phyloP scores from a whole-genome alignment of 2,888 invertebrate species.

The Dendrolimus houi region DNA sequence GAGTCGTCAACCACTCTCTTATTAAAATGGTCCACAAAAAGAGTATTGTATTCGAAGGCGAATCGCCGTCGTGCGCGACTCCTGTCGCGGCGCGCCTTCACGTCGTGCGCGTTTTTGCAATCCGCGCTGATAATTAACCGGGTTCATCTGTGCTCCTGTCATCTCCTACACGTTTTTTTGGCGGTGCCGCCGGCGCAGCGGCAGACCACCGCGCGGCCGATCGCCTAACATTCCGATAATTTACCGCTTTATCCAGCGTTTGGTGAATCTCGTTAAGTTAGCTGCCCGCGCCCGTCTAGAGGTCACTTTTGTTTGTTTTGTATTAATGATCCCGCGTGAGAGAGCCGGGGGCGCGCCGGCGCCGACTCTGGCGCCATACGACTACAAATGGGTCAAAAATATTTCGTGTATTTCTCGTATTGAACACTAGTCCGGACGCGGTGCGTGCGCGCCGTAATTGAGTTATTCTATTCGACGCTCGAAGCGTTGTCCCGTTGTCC shows the following conservation, averaged over 20 bases:
- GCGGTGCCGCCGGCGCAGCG: conserved; percentile 38
- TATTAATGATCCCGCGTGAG: conserved; percentile 67
- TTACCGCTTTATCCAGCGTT: conserved; percentile 72
- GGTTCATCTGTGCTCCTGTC: conserved; percentile 64
- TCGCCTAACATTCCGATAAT: conserved; percentile 64
- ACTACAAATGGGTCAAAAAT: conserved; percentile 62
- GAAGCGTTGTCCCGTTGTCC: conserved; percentile 10
- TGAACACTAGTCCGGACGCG: conserved; percentile 37
- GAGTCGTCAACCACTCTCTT: conserved; percentile 38
- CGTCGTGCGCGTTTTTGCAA: conserved; percentile 49
- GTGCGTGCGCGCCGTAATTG: conserved; percentile 49
- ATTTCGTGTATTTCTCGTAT: conserved; percentile 67
- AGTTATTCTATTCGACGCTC: conserved; percentile 44
- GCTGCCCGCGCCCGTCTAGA: conserved; percentile 56
- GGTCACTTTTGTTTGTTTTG: conserved; percentile 75
- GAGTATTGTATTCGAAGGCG: conserved; percentile 36
- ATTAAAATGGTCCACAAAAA: conserved; percentile 48
- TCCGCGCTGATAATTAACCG: conserved; percentile 50
- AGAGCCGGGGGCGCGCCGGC: conserved; percentile 68
- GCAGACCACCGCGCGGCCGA: conserved; percentile 60
- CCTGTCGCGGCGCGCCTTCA: conserved; percentile 47
- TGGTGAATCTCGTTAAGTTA: conserved; percentile 72
- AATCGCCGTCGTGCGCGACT: conserved; percentile 47
- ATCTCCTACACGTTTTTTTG: conserved; percentile 70
- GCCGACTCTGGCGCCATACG: conserved; percentile 63